Evolutionary conservation across 2,113 vertebrate species (phyloP).

Genomic region (Numida meleagris): DNA sequence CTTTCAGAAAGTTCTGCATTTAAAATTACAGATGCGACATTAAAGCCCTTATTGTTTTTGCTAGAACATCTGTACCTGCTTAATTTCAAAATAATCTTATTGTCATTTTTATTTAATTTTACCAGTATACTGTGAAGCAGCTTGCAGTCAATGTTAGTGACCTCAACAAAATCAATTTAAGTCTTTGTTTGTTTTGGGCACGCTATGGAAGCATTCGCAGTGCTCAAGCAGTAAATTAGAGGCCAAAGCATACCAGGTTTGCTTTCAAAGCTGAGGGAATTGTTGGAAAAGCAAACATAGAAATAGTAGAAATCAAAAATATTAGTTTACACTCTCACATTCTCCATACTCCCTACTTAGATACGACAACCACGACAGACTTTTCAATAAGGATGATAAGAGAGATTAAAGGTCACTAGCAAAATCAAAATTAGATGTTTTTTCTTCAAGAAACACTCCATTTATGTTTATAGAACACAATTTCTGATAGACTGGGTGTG

Average conservation of each 20-base stretch:
- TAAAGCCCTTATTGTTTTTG: background rate
- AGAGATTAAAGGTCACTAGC: background rate
- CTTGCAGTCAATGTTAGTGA: background rate
- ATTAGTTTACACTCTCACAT: background rate
- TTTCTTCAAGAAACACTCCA: background rate
- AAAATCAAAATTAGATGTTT: background rate
- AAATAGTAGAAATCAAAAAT: background rate
- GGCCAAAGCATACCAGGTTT: background rate
- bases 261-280: background rate
- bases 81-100: background rate
- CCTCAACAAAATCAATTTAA: background rate
- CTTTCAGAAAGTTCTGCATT: background rate
- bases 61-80: background rate
- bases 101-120: background rate
- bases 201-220: background rate
- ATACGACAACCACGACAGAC: rapidly evolving
- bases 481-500: background rate
- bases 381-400: background rate
- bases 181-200: background rate
- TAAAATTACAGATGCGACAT: background rate
- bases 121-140: background rate
- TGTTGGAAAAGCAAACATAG: background rate
- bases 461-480: background rate
- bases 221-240: background rate
- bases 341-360: background rate